Percentiles rank a stretch among this genome's conserved stretches.
Evolutionary conservation across 2,113 vertebrate species (phyloP).

Genomic region (Halichoerus grypus): DNA sequence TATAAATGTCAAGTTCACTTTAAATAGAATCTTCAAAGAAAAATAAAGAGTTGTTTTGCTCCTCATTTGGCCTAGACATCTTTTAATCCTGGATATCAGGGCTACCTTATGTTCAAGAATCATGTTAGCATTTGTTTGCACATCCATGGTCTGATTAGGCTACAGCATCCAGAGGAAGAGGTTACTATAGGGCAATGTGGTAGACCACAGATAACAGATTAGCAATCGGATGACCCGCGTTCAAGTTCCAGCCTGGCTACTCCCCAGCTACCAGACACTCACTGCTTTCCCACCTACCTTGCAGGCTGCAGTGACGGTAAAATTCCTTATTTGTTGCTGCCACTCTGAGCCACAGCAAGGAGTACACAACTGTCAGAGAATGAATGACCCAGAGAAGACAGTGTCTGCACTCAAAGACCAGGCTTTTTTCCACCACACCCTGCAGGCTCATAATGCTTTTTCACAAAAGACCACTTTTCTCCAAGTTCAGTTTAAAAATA

Average conservation of each 20-base stretch:
- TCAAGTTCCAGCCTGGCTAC: not conserved
- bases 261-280: not conserved
- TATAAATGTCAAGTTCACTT: not conserved
- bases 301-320: not conserved
- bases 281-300: not conserved
- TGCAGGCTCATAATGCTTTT: not conserved
- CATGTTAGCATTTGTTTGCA: not conserved
- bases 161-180: not conserved
- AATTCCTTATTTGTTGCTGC: not conserved
- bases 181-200: no score
- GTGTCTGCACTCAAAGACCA: not conserved
- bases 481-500: not conserved
- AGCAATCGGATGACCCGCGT: not conserved
- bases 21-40: not conserved
- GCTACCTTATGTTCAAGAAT: not conserved
- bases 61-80: not conserved
- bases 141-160: not conserved
- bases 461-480: constrained; percentile 19
- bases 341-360: not conserved
- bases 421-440: not conserved
- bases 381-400: not conserved
- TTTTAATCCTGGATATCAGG: not conserved
- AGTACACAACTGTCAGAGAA: not conserved
- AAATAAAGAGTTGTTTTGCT: not conserved
- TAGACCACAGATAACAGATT: not conserved